Conservation (phyloP, 1,140 invertebrate species). For the Cryptotermes secundus region DNA sequence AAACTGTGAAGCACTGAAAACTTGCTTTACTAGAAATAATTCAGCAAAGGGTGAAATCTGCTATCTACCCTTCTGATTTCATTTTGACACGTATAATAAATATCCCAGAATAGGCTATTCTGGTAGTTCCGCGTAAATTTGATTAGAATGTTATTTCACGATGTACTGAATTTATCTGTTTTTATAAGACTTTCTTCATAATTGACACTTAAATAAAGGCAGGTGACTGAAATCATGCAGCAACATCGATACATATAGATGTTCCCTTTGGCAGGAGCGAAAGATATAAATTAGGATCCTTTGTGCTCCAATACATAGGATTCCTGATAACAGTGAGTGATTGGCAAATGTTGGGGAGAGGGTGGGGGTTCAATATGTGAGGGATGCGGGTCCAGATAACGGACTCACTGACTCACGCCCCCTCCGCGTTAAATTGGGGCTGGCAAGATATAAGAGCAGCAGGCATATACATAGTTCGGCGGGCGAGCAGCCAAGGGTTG, state of each 20-base stretch:
- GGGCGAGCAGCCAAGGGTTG: constrained; percentile 6
- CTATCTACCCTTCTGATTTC: too few relatives aligned
- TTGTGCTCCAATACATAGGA: constrained; percentile 6
- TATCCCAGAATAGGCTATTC: too few relatives aligned
- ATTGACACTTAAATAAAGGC: not conserved
- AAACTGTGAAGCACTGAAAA: too few relatives aligned
- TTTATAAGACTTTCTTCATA: not conserved
- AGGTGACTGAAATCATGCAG: constrained; percentile 11
- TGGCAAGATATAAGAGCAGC: constrained; percentile 3
- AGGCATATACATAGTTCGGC: not conserved
- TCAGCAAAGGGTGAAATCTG: too few relatives aligned
- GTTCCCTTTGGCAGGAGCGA: not conserved
- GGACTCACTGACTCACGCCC: not conserved
- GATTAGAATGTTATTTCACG: not conserved
- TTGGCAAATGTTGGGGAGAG: not conserved
- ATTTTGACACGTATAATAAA: too few relatives aligned
- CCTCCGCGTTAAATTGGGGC: not conserved
- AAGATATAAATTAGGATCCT: not conserved
- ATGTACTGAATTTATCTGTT: not conserved
- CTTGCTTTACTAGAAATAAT: too few relatives aligned
- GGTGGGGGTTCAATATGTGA: not conserved
- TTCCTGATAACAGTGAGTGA: constrained; percentile 3
- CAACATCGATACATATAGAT: not conserved
- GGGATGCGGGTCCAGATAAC: constrained; percentile 11
- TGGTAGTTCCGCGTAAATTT: not conserved